Base-by-base conservation (phyloP, 2,113 vertebrate genomes). In the Tringa solitaria region DNA sequence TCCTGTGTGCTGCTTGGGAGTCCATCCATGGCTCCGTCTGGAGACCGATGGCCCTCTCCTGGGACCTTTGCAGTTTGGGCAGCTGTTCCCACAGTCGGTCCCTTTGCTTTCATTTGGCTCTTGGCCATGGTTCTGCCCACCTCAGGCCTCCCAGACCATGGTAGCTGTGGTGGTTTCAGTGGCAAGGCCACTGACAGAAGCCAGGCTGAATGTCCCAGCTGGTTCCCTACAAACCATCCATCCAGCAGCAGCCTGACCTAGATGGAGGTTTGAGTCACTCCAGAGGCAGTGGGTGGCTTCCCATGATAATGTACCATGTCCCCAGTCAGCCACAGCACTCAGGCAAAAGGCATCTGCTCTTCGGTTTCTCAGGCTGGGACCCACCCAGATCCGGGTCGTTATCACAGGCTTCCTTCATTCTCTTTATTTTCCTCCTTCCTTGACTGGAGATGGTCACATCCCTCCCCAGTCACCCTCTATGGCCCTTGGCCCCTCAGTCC, bases 221-320 rank as follows among this genome's bases (percentile, higher is more conserved):
- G 22, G 12, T 64, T 69, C 68, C 26, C 14, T 32, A 48, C 54
- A 79, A 37, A 41, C 22, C 43, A 61, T 14, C 22, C 32, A 28
- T 15, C 54, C 13, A 19, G 53, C 2, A 1, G 24, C 35, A 51
- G 41, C 46, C 33, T 20, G 26, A 28, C 10, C 21, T 48, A 37
- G 35, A 43, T 75, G 56, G 7, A 41, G 43, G 8, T 45, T 39
- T 61, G 73, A 56, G 68, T 45, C 21, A 50, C 30, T 80, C 32
- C n/a, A 60, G 43, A 41, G 0, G 3, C 41, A 54, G 56, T 27
- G 30, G 18, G 23, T 54, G 45, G 28, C 19, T 91, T 64, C 35
- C 41, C 3, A 1, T 32, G 48, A 19, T 10, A 17, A 33, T 0
- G 0, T 48, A 24, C 18, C 45, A 3, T 10, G 16, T 59, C 50